Conservation (phyloP, 2,797 vertebrate species). For the Graptemys geographica region DNA sequence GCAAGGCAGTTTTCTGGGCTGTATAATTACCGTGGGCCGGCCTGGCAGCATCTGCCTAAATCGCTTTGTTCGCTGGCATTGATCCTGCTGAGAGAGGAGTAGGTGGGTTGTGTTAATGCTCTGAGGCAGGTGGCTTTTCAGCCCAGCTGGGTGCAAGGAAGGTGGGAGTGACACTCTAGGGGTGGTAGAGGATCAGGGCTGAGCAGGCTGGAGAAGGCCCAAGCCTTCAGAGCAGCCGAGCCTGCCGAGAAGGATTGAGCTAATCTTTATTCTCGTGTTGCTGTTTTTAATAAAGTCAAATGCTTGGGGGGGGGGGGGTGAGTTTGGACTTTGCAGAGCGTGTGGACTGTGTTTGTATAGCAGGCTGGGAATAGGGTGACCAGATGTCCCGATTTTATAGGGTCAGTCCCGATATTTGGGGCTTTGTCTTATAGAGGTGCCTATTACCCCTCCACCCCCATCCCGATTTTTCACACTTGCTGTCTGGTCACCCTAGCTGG, state of each 20-base stretch:
- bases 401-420: too few species aligned
- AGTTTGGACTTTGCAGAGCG: conserved; percentile 47
- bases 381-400: too few species aligned
- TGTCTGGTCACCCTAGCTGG: background rate
- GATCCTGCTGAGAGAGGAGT: background rate
- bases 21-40: background rate
- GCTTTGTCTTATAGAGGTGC: too few species aligned
- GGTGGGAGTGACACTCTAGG: background rate
- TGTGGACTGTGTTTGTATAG: background rate
- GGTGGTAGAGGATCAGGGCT: background rate
- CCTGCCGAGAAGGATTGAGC: background rate
- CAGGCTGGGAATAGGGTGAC: background rate
- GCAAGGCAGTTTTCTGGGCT: background rate
- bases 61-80: background rate
- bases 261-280: background rate
- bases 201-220: background rate
- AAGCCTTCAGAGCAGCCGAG: background rate
- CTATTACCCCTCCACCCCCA: too few species aligned
- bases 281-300: background rate
- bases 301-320: background rate
- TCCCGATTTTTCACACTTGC: too few species aligned
- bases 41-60: background rate
- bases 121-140: too few species aligned
- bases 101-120: background rate
- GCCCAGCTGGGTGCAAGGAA: background rate